Base-by-base conservation (phyloP, 2,113 vertebrate genomes). In the Copsychus sechellarum region DNA sequence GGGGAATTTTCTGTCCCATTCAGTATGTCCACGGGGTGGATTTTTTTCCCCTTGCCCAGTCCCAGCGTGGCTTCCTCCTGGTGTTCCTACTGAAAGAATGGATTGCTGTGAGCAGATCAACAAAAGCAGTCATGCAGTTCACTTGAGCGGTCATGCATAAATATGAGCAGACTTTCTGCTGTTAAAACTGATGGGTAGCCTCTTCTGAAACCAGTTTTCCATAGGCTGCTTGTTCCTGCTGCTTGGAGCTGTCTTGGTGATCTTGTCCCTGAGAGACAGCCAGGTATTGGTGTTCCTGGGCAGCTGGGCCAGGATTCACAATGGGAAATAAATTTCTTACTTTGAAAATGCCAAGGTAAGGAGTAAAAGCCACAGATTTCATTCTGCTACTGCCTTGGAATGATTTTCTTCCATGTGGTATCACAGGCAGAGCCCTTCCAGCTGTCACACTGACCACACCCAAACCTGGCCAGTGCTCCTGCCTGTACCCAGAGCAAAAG, bases 81-180 rank as follows among this genome's bases (percentile, higher is more conserved):
- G 43, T 73, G 45, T 90, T 88, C 42, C 86, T 58, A 24, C 85
- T 38, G 88, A 88, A 93, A 97, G 90, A 95, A 96, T 38, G 64
- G 96, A 88, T 95, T 0, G 0, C 65, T 77, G 82, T 14, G 34
- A 97, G 87, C 88, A 73, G 60, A 80, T 91, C 47, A 91, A 96
- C 94, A 97, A 80, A 95, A 77, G 92, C 93, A 77, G 91, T 86
- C 88, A 76, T 9, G 47, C 96, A 93, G 89, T 81, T 92, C 79
- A 83, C 91, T 96, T 25, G 45, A 43, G 88, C 42, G 6, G 50
- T 93, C 81, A 87, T 93, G 95, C 93, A 84, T 81, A 93, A 95
- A 94, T 85, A 86, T 71, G 88, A 94, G 82, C 72, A 65, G 85
- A 47, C 73, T 94, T 96, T 94, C 77, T 89, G 70, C 79, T 88